These are phyloP conservation scores for Eucriotettix oculatus DNA, from an alignment of 2,888 invertebrate species.

Conservation along the genomic window DNA sequence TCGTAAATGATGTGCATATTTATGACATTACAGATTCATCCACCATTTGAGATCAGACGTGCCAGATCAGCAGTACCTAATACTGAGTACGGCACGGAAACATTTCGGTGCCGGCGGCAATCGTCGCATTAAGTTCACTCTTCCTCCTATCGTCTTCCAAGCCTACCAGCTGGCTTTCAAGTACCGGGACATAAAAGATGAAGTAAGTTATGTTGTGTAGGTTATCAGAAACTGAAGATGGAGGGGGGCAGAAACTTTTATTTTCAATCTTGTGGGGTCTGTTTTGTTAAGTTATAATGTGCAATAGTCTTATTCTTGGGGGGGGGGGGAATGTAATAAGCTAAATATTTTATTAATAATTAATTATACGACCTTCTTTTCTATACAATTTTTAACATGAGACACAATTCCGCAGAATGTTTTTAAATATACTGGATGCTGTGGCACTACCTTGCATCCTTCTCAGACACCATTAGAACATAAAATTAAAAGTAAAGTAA, in stretches of 20 bases:
- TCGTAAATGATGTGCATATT: not conserved
- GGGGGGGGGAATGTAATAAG: too few species aligned
- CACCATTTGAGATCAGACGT: slow-evolving; percentile 67
- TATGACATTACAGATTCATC: slow-evolving; percentile 38
- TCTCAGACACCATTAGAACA: too few species aligned
- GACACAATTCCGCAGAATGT: too few species aligned
- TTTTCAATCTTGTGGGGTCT: not conserved
- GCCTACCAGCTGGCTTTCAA: slow-evolving; percentile 77
- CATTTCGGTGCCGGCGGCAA: slow-evolving; percentile 84
- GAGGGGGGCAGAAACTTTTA: not conserved
- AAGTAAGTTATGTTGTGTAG: slow-evolving; percentile 30
- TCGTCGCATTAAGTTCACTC: slow-evolving; percentile 69
- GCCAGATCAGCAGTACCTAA: slow-evolving; percentile 77
- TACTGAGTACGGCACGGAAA: slow-evolving; percentile 75
- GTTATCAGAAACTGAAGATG: too few species aligned
- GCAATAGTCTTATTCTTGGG: not conserved
- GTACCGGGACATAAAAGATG: slow-evolving; percentile 57
- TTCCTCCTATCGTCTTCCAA: slow-evolving; percentile 89
- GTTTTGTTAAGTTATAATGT: too few species aligned
- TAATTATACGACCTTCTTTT: too few species aligned
- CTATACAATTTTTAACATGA: too few species aligned
- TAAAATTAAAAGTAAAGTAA: too few species aligned
- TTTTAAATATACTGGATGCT: too few species aligned
- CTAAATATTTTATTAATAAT: too few species aligned
- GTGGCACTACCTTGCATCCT: too few species aligned